A percentile compares a stretch with the other conserved stretches of the same genome.
Conservation (phyloP, 2,797 vertebrate species). For the Nothura maculosa region DNA sequence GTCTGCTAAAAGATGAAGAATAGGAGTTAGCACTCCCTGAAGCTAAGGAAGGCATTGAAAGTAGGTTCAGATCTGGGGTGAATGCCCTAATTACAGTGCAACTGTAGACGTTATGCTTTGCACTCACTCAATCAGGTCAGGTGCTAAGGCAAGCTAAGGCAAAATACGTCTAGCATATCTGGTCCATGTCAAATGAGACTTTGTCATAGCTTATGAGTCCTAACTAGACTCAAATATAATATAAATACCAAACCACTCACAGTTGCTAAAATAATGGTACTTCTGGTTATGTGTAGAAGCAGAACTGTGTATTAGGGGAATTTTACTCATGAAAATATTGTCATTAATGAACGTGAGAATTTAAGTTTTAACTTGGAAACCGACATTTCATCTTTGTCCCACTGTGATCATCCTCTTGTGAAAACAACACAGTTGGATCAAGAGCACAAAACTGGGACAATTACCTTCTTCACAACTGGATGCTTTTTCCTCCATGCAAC, state of each 20-base stretch:
- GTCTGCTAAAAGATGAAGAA: constrained; percentile 1
- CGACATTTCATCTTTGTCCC: not conserved
- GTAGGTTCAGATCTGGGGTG: not conserved
- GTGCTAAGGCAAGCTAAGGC: not conserved
- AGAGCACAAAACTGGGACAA: not conserved
- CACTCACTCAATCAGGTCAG: not conserved
- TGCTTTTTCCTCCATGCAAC: not conserved
- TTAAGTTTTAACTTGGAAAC: not conserved
- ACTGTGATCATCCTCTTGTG: not conserved
- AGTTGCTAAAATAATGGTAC: not conserved
- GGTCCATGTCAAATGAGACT: not conserved
- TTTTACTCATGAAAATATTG: not conserved
- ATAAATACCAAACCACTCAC: not conserved
- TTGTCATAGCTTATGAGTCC: not conserved
- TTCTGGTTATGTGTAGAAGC: not conserved
- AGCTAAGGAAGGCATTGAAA: not conserved
- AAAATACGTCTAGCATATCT: not conserved
- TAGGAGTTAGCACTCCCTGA: not conserved
- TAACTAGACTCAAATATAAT: not conserved
- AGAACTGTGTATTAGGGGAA: not conserved
- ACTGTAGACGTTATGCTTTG: not conserved
- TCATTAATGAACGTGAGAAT: not conserved
- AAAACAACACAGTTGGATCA: too few species aligned
- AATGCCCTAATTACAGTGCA: not conserved
- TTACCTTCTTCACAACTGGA: not conserved